Conservation (phyloP, 2,113 vertebrate genomes). For the Ginglymostoma cirratum region DNA sequence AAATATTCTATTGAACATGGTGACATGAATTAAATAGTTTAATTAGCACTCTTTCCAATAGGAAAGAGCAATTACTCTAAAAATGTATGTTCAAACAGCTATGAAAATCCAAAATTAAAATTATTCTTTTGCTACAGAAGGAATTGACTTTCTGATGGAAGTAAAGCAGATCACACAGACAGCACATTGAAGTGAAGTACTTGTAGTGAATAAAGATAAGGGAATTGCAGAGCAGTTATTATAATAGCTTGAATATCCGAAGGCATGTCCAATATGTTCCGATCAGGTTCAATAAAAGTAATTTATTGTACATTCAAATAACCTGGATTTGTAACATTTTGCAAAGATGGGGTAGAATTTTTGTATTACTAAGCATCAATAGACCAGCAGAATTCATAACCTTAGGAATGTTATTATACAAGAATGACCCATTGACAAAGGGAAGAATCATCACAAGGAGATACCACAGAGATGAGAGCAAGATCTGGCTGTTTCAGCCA, state of each 20-base stretch:
- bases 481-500: not conserved
- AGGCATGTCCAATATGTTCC: not conserved
- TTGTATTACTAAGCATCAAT: not conserved
- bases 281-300: not conserved
- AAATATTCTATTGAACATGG: not conserved
- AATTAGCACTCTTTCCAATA: not conserved
- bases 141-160: slow-evolving; percentile 10
- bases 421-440: not conserved
- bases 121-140: not conserved
- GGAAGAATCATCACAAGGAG: not conserved
- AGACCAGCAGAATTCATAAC: not conserved
- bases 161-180: not conserved
- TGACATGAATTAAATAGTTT: not conserved
- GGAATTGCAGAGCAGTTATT: not conserved
- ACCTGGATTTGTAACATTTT: not conserved
- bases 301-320: not conserved
- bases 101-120: slow-evolving; percentile 15
- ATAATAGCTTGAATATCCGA: not conserved
- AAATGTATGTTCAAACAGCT: not conserved
- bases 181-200: not conserved
- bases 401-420: not conserved
- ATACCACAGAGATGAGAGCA: not conserved
- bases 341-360: not conserved
- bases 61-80: not conserved
- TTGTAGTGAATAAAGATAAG: not conserved